Percentiles rank a stretch among this genome's conserved stretches.
Evolutionary conservation across 2,113 vertebrate genomes (phyloP).

Genomic region (Drymodes brunneopygia): DNA sequence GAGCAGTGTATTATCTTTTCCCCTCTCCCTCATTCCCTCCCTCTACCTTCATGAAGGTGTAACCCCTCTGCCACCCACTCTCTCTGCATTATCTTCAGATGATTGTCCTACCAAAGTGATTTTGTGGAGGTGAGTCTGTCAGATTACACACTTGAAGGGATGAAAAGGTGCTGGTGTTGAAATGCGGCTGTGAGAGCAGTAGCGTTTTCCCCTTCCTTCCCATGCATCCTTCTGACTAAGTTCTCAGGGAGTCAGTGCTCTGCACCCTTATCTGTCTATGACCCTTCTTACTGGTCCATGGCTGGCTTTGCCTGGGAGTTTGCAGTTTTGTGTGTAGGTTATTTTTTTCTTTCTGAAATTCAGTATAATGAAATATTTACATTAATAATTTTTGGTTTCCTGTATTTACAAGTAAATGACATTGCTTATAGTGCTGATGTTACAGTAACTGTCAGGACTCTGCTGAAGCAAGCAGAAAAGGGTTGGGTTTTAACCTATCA

Average conservation of each 20-base stretch:
- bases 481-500: not conserved
- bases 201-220: not conserved
- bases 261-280: rapidly evolving
- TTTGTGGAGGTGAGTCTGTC: not conserved
- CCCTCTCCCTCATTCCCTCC: not conserved
- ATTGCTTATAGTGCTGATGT: not conserved
- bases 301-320: not conserved
- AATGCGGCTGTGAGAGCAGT: not conserved
- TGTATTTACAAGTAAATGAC: not conserved
- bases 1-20: not conserved
- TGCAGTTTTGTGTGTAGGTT: not conserved
- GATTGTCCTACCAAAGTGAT: not conserved
- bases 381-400: not conserved
- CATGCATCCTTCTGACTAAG: not conserved
- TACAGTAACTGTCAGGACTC: not conserved
- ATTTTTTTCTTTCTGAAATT: not conserved
- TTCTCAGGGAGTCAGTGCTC: not conserved
- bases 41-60: not conserved
- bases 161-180: not conserved
- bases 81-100: not conserved
- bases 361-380: not conserved
- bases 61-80: not conserved
- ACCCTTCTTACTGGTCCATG: not conserved
- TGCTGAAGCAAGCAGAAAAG: constrained; percentile 3
- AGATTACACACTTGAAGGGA: not conserved